Evolutionary conservation across 2,113 vertebrate species (phyloP).

Genomic region (Ia io): DNA sequence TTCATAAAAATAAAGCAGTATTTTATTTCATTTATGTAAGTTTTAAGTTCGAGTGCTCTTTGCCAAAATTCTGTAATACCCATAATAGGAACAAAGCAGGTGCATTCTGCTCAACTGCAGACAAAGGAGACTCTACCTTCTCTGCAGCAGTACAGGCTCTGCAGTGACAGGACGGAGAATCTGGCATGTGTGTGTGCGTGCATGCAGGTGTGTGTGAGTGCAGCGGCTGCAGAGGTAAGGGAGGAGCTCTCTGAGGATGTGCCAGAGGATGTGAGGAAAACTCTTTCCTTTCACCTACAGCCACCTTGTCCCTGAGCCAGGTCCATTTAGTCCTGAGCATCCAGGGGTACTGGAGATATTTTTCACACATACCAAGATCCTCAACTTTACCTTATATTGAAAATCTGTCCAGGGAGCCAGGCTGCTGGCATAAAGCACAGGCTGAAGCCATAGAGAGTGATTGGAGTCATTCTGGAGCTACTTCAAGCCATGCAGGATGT

Average conservation of each 20-base stretch:
- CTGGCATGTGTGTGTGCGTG: not conserved
- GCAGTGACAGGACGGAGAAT: not conserved
- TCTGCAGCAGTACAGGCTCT: conserved; percentile 11
- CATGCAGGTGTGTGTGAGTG: not conserved
- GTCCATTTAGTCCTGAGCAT: not conserved
- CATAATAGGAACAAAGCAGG: conserved; percentile 7
- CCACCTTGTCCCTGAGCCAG: conserved; percentile 29
- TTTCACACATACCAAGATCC: conserved; percentile 18
- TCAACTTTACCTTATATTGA: conserved; percentile 32
- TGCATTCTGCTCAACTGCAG: not conserved
- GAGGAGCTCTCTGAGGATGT: not conserved
- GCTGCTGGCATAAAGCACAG: conserved; percentile 21
- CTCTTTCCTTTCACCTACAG: not conserved
- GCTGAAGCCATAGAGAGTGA: not conserved
- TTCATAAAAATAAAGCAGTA: conserved; percentile 18
- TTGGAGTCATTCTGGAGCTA: conserved; percentile 27
- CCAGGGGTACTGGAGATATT: not conserved
- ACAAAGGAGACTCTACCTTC: conserved; percentile 11
- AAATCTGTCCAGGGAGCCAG: conserved; percentile 42
- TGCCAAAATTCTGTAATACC: conserved; percentile 18
- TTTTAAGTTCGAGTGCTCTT: conserved; percentile 18
- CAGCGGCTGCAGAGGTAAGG: not conserved
- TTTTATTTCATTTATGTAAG: not conserved
- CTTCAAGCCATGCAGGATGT: not conserved
- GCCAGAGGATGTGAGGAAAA: not conserved